Evolutionary conservation across 2,113 vertebrate genomes (phyloP), one percentile per base, ranked within the genome.

Genomic region (Brevimyrus niger): DNA sequence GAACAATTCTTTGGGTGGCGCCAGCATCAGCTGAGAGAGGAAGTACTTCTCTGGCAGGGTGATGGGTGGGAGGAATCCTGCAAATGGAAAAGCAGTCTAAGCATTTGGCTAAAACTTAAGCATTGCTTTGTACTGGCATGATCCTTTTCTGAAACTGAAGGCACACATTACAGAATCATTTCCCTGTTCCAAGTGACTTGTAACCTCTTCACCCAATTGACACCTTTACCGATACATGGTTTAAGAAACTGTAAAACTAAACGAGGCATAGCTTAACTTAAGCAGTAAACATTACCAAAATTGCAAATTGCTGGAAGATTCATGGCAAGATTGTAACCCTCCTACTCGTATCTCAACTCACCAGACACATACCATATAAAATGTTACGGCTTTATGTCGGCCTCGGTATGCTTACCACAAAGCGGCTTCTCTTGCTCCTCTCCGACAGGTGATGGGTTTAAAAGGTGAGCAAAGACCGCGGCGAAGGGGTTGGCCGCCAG

Each of bases 21-120:
- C 98, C 93, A 99, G 89, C 98, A 99, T 99, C 89, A 99, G 96
- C 86, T 99, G 98, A 19, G 98, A 99, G 82, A 99, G 97, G 88
- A 99, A 99, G 94, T 98, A 99, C 92, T 98, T 99, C 94, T 99
- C 98, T 2, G 97, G 97, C 88, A 97, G 96, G 7, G 98, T 99
- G 95, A 99, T 98, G 87, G 98, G 97, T 10, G 98, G 98, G 27
- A 99, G 95, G 94, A 99, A 99, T 38, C 98, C 98, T 99, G 94
- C 8, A 13, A 89, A 53, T 31, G 15, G 6, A 4, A 42, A 80
- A 80, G 73, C 35, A 4, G 73, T 80, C 35, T 17, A 4, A 80
- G 17, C 35, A 42, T 80, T 42, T 19, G 73, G 15, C 73, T 38
- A 80, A 80, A 80, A 80, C 35, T 80, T 80, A 35, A 73, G 27